phyloP scores from a whole-genome alignment of 2,113 vertebrate genomes.

The Epinephelus moara region DNA sequence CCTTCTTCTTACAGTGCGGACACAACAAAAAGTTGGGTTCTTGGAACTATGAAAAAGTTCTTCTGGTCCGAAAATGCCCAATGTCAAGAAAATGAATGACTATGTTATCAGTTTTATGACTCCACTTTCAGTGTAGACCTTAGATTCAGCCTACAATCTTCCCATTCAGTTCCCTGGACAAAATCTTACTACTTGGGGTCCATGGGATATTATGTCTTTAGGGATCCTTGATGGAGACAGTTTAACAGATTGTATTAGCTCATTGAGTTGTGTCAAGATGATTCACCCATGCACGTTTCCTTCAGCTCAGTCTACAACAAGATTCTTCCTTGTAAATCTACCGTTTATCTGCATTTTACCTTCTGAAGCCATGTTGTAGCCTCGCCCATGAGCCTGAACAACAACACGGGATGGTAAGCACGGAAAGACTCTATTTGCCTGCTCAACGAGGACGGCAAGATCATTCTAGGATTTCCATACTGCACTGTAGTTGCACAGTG shows the following conservation, averaged over 20 bases:
- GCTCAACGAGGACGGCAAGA: constrained; percentile 20
- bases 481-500: constrained; percentile 23
- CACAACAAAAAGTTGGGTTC: too few species aligned
- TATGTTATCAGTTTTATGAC: neutral
- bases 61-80: too few species aligned
- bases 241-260: neutral
- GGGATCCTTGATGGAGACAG: neutral
- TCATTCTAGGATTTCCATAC: constrained; percentile 39
- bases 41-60: too few species aligned
- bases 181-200: neutral
- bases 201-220: neutral
- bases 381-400: constrained; percentile 10
- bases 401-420: constrained; percentile 5
- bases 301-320: neutral
- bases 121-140: neutral
- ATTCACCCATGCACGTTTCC: neutral
- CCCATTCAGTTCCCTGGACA: neutral
- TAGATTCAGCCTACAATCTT: neutral
- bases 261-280: neutral
- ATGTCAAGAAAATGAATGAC: neutral
- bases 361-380: neutral
- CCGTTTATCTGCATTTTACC: neutral
- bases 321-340: neutral
- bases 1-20: too few species aligned
- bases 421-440: constrained; percentile 30